Percentiles rank a stretch among this genome's conserved stretches.
These are phyloP conservation scores for Anastrepha ludens DNA, from an alignment of 1,140 invertebrate species.

Conservation along the genomic window DNA sequence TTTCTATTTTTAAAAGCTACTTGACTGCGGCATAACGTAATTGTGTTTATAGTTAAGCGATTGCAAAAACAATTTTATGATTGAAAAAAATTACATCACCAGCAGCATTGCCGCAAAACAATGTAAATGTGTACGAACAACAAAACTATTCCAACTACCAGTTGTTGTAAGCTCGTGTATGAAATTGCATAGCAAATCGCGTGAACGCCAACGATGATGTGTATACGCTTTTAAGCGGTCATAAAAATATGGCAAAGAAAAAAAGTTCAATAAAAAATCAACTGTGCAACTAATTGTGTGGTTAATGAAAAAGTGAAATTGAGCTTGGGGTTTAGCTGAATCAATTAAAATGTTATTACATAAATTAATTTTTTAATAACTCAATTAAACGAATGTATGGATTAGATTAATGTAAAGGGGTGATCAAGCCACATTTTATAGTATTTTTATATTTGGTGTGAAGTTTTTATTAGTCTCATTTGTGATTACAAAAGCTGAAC, in stretches of 20 bases:
- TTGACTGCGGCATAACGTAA: background rate
- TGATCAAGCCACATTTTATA: background rate
- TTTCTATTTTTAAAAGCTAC: background rate
- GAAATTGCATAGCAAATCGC: constrained; percentile 9
- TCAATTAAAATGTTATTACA: constrained; percentile 46
- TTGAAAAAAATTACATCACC: constrained; percentile 46
- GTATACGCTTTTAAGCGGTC: constrained; percentile 18
- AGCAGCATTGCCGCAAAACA: constrained; percentile 1
- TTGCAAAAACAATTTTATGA: constrained; percentile 38
- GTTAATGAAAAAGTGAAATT: constrained; percentile 33
- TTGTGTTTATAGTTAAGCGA: constrained; percentile 35
- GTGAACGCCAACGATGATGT: background rate
- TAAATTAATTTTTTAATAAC: constrained; percentile 43
- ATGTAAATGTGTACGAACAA: background rate
- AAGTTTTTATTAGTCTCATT: background rate
- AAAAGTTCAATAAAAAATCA: background rate
- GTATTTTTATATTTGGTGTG: background rate
- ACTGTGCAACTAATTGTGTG: constrained; percentile 5
- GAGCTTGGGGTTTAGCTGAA: background rate
- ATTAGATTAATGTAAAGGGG: constrained; percentile 16
- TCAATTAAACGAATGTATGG: constrained; percentile 6
- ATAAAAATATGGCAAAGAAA: constrained; percentile 23
- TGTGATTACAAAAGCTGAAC: background rate
- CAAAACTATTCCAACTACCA: background rate
- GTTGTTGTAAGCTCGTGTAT: constrained; percentile 1